Conservation (phyloP, 2,797 vertebrate genomes). For the Carcharodon carcharias region DNA sequence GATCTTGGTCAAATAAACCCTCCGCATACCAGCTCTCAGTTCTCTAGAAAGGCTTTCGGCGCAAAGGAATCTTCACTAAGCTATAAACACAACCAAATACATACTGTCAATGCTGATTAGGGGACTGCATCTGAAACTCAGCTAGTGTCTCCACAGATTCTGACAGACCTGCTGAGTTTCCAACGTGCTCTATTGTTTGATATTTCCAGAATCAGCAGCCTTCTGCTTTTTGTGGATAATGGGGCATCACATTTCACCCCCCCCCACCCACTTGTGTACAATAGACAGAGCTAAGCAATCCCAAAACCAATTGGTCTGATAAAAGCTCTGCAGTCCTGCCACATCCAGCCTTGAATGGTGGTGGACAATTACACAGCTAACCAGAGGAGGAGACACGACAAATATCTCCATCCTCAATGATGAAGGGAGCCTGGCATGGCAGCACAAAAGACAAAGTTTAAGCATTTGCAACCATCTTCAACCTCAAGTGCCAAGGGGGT, state of each 20-base stretch:
- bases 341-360: not conserved
- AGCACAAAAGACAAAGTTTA: not conserved
- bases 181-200: not conserved
- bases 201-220: not conserved
- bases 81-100: not conserved
- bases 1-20: not conserved
- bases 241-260: not conserved
- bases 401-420: not conserved
- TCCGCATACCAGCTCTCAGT: not conserved
- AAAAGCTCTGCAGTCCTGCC: not conserved
- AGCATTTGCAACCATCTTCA: not conserved
- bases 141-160: not conserved
- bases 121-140: not conserved
- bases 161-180: not conserved
- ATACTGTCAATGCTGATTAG: not conserved
- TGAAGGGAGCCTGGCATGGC: not conserved
- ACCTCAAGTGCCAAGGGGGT: not conserved
- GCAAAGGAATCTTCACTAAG: not conserved
- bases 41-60: not conserved
- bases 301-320: not conserved
- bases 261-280: not conserved
- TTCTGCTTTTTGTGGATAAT: not conserved
- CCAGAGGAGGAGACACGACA: not conserved
- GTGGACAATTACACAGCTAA: not conserved
- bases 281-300: not conserved